Evolutionary conservation across 2,113 vertebrate species (phyloP), one percentile per base, ranked within the genome.

Genomic region (Oncorhynchus nerka): DNA sequence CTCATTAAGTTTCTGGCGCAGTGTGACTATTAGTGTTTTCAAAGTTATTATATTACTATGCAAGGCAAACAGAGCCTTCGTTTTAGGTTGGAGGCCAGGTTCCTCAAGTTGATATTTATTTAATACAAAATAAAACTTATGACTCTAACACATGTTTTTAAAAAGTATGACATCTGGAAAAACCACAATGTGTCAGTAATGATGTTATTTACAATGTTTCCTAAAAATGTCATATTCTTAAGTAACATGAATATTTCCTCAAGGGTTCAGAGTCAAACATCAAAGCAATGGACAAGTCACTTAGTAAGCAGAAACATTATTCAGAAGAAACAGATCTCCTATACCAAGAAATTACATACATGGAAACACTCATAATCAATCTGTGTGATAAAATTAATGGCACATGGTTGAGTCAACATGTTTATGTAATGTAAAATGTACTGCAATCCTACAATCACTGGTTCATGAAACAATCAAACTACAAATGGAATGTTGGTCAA

Each of bases 401-500:
- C 95, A 97, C 95, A 93, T 95, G 95, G 94, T 94, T 93, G 94
- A 95, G 94, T 94, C 93, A 94, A 94, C 90, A 93, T 94, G 94
- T 94, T n/a, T 93, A 93, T 93, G 94, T 94, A 92, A 93, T 94
- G 94, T 93, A 93, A 92, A 94, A 90, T 32, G 88, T 94, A 87
- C 86, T 87, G 86, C 84, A 93, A 95, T 94, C 92, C 94, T 98
- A 97, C 95, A 97, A 96, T 96, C 95, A 95, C 95, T 93, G 96
- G 91, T 94, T 94, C 93, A 94, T n/a, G 93, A 92, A 95, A 96
- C 95, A 95, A 89, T 91, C 90, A 87, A 95, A 93, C 94, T 93
- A 96, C 94, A 91, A 92, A 93, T 95, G 95, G 96, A 97, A 97
- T 97, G 96, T 97, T 92, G 92, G 91, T 95, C 94, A 92, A 94